Evolutionary conservation across 2,113 vertebrate species (phyloP), one percentile per base, ranked within the genome.

Genomic region (Cyanistes caeruleus): DNA sequence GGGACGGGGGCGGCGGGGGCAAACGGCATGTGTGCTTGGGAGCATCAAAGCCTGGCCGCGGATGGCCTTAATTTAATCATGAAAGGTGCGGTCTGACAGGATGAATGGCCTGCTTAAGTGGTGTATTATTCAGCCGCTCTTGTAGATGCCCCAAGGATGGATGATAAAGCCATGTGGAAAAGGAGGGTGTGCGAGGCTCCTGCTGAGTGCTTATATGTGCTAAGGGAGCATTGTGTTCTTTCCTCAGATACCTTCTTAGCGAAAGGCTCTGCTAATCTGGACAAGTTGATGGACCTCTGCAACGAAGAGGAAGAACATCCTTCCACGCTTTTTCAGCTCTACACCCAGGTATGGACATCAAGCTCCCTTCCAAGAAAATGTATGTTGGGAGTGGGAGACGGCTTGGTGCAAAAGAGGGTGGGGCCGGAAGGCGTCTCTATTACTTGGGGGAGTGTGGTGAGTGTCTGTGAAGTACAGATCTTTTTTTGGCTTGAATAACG

Each of bases 241-340:
- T 8, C 41, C 23, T 67, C 85, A 99, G 99, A 99, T 98, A 95
- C 98, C 90, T 99, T 99, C 98, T 98, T 99, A 97, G 98, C 98
- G 94, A 99, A 99, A 95, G 99, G 99, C 39, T 98, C 98, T 90
- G 97, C 98, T 87, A 97, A 98, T 93, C 95, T 99, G 97, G 98
- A 99, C 79, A 99, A 98, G 89, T 79, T 99, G 97, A 98, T 98
- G 97, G 97, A 97, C 65, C 98, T 98, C 49, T 99, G 98, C 97
- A 98, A 97, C 46, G 97, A 99, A 97, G 98, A 98, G 55, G 97
- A 98, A 76, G 99, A 98, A 96, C 98, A 97, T 93, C 97, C 98
- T 79, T 98, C 98, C 33, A 95, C 85, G 67, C 97, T 99, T 93
- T 97, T 99, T 72, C 99, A 99, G 96, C 99, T 99, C 94, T 99